phyloP scores from a whole-genome alignment of 2,113 vertebrate genomes.

The Neodontobutis hainanensis region DNA sequence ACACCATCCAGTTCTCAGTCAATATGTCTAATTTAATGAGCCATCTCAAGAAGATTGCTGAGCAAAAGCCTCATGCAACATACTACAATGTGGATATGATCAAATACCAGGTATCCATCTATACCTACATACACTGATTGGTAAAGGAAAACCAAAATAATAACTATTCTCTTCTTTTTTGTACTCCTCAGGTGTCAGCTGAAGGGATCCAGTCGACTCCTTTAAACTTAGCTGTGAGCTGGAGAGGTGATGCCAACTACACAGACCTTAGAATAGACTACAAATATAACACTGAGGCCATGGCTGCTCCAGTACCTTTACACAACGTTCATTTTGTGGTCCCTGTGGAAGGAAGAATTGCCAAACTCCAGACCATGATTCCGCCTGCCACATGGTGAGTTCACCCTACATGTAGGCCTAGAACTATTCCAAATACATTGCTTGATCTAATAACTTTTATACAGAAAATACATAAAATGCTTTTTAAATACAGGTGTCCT shows the following conservation, averaged over 20 bases:
- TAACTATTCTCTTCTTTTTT: background rate
- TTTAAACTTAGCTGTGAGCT: slow-evolving; percentile 94
- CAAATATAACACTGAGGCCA: slow-evolving; percentile 95
- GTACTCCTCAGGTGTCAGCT: slow-evolving; percentile 84
- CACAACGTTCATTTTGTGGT: slow-evolving; percentile 94
- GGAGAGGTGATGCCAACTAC: slow-evolving; percentile 89
- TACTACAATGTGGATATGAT: slow-evolving; percentile 99
- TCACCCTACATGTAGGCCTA: background rate
- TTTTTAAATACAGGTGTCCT: slow-evolving; percentile 81
- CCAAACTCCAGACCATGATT: slow-evolving; percentile 91
- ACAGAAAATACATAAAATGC: background rate
- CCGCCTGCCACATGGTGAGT: slow-evolving; percentile 93
- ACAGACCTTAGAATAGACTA: slow-evolving; percentile 97
- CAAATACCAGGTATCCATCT: slow-evolving; percentile 90
- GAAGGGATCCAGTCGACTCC: slow-evolving; percentile 96
- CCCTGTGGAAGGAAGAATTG: slow-evolving; percentile 88
- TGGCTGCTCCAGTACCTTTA: slow-evolving; percentile 87
- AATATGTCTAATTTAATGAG: slow-evolving; percentile 98
- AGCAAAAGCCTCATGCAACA: slow-evolving; percentile 96
- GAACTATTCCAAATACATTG: background rate
- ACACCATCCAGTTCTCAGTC: slow-evolving; percentile 95
- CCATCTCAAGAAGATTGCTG: slow-evolving; percentile 95
- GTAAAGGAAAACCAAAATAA: background rate
- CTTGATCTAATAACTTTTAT: background rate
- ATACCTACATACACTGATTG: background rate